phyloP scores from a whole-genome alignment of 2,888 invertebrate genomes.

The Chelonus formosanus region DNA sequence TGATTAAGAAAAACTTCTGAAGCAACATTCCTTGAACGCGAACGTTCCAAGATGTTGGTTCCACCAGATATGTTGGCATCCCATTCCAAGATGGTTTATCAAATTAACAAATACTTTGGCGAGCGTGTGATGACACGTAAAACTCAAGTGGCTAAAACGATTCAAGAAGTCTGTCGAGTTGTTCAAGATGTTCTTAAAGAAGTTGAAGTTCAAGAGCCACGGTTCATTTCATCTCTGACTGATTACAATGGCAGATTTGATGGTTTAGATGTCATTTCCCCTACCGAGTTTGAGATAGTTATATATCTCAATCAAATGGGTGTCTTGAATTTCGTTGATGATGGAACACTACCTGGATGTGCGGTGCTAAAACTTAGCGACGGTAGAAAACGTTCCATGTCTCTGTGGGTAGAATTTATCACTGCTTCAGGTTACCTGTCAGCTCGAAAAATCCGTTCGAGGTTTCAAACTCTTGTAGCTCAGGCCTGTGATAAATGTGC shows the following conservation, averaged over 20 bases:
- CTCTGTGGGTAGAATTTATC: constrained; percentile 97
- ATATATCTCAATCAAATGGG: constrained; percentile 98
- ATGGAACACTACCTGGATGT: constrained; percentile 92
- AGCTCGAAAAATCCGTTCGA: constrained; percentile 90
- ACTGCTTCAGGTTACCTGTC: constrained; percentile 95
- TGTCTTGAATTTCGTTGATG: constrained; percentile 96
- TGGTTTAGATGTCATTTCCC: constrained; percentile 92
- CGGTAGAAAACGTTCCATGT: constrained; percentile 95
- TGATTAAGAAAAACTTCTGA: constrained; percentile 27
- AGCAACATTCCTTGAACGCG: background rate
- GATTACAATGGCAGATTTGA: constrained; percentile 91
- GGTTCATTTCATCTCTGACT: constrained; percentile 90
- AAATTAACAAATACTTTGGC: constrained; percentile 92
- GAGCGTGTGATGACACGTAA: constrained; percentile 89
- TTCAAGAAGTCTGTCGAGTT: constrained; percentile 89
- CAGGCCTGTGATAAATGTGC: constrained; percentile 93
- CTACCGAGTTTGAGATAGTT: constrained; percentile 93
- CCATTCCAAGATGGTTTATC: constrained; percentile 93
- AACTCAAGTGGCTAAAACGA: constrained; percentile 85
- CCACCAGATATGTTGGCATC: constrained; percentile 94
- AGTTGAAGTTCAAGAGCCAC: constrained; percentile 93
- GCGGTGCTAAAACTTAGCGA: constrained; percentile 94
- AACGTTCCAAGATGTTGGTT: constrained; percentile 78
- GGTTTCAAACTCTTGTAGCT: constrained; percentile 89
- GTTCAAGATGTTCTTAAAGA: constrained; percentile 95